phyloP scores from a whole-genome alignment of 2,113 vertebrate genomes.

The Gadus macrocephalus region DNA sequence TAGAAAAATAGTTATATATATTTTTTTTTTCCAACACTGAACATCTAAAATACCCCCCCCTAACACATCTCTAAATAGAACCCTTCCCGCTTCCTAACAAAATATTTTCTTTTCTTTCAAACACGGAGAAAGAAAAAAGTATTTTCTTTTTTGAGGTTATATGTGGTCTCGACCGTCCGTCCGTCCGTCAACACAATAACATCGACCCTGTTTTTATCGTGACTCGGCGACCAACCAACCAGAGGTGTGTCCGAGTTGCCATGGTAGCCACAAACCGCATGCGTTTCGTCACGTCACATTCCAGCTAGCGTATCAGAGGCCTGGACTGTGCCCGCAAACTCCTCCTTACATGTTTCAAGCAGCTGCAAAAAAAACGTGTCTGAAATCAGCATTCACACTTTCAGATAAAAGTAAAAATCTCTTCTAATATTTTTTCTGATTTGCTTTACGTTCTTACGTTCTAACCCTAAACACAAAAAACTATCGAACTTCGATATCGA shows the following conservation, averaged over 20 bases:
- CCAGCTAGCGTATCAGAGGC: too few species aligned
- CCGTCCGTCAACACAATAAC: conserved; percentile 11
- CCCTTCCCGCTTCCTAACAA: conserved; percentile 51
- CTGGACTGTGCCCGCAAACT: too few species aligned
- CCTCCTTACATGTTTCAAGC: too few species aligned
- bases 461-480: conserved; percentile 2
- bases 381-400: too few species aligned
- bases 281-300: background rate
- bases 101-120: conserved; percentile 66
- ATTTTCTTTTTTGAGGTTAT: conserved; percentile 54
- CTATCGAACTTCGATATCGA: conserved; percentile 15
- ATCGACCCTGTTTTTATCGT: conserved; percentile 46
- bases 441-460: conserved; percentile 31
- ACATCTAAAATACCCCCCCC: conserved; percentile 59
- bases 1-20: conserved; percentile 66
- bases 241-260: conserved; percentile 52
- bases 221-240: conserved; percentile 34
- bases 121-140: conserved; percentile 18
- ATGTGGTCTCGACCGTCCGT: conserved; percentile 41
- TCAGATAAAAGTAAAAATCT: too few species aligned
- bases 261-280: too few species aligned
- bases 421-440: background rate
- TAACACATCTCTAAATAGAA: conserved; percentile 7
- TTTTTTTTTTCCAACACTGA: conserved; percentile 50
- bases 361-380: background rate